phyloP scores from a whole-genome alignment of 2,797 vertebrate species.

The Ctenopoma multispine region DNA sequence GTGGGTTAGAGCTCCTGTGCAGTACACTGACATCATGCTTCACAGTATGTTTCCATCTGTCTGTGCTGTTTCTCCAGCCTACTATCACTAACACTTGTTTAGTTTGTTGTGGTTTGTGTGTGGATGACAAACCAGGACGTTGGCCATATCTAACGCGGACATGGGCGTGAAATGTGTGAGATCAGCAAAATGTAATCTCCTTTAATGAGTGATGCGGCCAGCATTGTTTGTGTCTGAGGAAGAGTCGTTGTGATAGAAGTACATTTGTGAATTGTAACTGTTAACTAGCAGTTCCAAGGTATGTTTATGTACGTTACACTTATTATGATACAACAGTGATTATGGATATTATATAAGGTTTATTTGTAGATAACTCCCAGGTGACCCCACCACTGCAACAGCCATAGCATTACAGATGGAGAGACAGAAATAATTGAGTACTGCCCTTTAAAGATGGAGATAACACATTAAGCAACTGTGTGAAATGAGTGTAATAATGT shows the following conservation, averaged over 20 bases:
- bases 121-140: constrained; percentile 26
- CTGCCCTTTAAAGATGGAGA: background rate
- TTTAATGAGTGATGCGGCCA: constrained; percentile 69
- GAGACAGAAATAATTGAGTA: background rate
- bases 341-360: too few relatives aligned
- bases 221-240: constrained; percentile 41
- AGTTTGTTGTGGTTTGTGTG: background rate
- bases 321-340: background rate
- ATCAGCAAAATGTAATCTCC: constrained; percentile 84
- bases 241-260: background rate
- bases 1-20: too few relatives aligned
- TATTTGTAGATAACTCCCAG: too few relatives aligned
- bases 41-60: too few relatives aligned
- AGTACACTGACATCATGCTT: too few relatives aligned
- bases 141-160: constrained; percentile 53
- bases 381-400: background rate
- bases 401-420: background rate
- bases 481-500: too few relatives aligned
- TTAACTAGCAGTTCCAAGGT: background rate
- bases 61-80: too few relatives aligned
- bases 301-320: background rate
- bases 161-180: constrained; percentile 75
- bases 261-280: constrained; percentile 15
- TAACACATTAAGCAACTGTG: background rate
- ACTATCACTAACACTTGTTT: too few relatives aligned